These are phyloP conservation scores for Xenus cinereus DNA, from an alignment of 2,113 vertebrate species.

Conservation along the genomic window DNA sequence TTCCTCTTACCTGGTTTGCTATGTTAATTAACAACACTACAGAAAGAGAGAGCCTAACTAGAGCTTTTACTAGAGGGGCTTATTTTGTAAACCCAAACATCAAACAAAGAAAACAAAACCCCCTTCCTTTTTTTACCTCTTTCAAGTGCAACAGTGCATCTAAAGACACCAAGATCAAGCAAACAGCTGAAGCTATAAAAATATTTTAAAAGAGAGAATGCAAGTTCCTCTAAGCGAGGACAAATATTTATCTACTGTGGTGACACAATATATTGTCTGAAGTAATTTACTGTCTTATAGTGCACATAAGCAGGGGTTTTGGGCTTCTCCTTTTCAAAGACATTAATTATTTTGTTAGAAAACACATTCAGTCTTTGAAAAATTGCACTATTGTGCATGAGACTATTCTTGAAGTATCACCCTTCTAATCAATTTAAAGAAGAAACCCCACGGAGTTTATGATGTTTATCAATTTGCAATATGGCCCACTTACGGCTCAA, in stretches of 20 bases:
- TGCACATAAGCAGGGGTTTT: not conserved
- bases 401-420: not conserved
- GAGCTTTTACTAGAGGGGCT: not conserved
- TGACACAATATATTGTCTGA: not conserved
- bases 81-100: not conserved
- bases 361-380: not conserved
- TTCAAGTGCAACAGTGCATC: not conserved
- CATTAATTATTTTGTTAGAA: not conserved
- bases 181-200: not conserved
- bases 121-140: not conserved
- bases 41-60: not conserved
- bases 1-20: not conserved
- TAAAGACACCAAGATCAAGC: not conserved
- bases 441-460: not conserved
- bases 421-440: not conserved
- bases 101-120: not conserved
- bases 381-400: fast-evolving
- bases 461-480: not conserved
- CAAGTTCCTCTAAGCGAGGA: not conserved
- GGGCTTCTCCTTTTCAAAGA: not conserved
- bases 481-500: not conserved
- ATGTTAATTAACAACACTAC: not conserved
- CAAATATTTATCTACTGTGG: not conserved
- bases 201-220: not conserved
- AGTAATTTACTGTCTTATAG: not conserved